Evolutionary conservation across 2,797 vertebrate species (phyloP).

Genomic region (Nasua narica): DNA sequence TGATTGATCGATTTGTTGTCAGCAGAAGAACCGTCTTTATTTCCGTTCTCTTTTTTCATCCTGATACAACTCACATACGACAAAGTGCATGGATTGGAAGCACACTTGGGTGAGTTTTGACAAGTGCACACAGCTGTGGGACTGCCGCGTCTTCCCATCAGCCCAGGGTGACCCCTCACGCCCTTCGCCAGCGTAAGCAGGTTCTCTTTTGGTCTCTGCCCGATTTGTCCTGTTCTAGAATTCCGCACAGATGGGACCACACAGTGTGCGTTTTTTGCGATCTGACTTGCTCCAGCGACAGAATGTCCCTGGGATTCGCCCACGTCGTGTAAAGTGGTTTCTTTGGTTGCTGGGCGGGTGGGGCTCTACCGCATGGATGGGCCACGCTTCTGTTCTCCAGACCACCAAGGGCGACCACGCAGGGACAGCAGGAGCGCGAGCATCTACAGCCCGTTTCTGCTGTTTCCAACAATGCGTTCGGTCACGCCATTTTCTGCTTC

Average conservation of each 20-base stretch:
- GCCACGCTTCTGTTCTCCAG: not conserved
- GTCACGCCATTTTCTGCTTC: rapidly evolving
- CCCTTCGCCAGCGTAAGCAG: not conserved
- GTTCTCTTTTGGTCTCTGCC: rapidly evolving
- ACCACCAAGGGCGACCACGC: rapidly evolving
- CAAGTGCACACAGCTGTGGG: rapidly evolving
- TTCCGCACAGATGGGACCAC: rapidly evolving
- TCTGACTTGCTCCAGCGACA: rapidly evolving
- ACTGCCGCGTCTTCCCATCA: rapidly evolving
- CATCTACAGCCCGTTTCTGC: not conserved
- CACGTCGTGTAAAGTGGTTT: rapidly evolving
- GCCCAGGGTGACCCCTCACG: rapidly evolving
- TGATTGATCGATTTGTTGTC: not conserved
- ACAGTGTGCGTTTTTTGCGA: rapidly evolving
- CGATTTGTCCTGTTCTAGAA: not conserved
- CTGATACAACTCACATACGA: rapidly evolving
- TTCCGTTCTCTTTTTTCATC: rapidly evolving
- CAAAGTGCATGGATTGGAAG: rapidly evolving
- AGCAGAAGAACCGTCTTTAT: not conserved
- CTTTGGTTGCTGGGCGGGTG: rapidly evolving
- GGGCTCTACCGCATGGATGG: rapidly evolving
- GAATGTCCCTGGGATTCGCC: rapidly evolving
- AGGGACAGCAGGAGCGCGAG: not conserved
- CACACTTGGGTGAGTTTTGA: rapidly evolving
- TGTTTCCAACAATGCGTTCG: rapidly evolving